Evolutionary conservation across 2,113 vertebrate genomes (phyloP).

Genomic region (Holacanthus passer): DNA sequence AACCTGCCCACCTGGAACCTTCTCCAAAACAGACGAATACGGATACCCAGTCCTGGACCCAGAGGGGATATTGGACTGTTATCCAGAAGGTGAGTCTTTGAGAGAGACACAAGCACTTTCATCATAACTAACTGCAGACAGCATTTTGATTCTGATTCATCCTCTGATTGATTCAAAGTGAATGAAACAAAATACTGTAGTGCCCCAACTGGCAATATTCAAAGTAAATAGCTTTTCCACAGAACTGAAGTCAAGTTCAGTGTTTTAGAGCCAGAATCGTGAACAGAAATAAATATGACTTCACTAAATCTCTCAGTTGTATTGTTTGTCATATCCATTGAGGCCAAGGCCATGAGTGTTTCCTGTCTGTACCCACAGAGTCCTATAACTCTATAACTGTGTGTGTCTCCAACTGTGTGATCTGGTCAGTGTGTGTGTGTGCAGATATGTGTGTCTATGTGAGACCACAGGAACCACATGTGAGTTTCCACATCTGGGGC

Average conservation of each 20-base stretch:
- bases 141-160: no score
- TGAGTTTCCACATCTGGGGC: slow-evolving; percentile 52
- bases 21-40: slow-evolving; percentile 85
- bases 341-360: slow-evolving; percentile 24
- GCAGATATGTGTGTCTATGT: slow-evolving; percentile 25
- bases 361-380: slow-evolving; percentile 43
- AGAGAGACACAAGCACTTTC: background rate
- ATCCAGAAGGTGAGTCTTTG: slow-evolving; percentile 88
- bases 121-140: background rate
- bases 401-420: slow-evolving; percentile 35
- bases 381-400: slow-evolving; percentile 29
- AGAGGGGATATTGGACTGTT: slow-evolving; percentile 89
- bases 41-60: slow-evolving; percentile 87
- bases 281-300: slow-evolving; percentile 39
- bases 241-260: slow-evolving; percentile 16
- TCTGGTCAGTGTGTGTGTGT: slow-evolving; percentile 31
- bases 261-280: slow-evolving; percentile 20
- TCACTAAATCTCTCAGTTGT: slow-evolving; percentile 38
- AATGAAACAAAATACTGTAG: slow-evolving; percentile 19
- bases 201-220: background rate
- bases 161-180: no score
- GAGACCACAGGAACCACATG: slow-evolving; percentile 47
- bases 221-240: slow-evolving; percentile 23
- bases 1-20: slow-evolving; percentile 93
- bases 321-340: slow-evolving; percentile 47